Percentiles rank a stretch among this genome's conserved stretches.
These are phyloP conservation scores for Sinosuthora webbiana DNA, from an alignment of 2,113 vertebrate genomes.

Conservation along the genomic window DNA sequence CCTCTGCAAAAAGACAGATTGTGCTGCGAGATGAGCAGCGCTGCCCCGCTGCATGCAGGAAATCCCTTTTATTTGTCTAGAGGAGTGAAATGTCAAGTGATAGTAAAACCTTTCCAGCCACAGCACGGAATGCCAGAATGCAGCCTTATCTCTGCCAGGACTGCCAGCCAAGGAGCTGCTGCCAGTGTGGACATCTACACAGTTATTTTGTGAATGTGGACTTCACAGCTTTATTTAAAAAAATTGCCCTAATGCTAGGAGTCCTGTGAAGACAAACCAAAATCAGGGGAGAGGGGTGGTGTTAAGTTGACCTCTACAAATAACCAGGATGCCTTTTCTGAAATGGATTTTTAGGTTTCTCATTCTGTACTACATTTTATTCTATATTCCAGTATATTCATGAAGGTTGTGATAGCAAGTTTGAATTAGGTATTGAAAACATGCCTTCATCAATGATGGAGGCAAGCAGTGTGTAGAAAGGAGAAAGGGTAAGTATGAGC, in stretches of 20 bases:
- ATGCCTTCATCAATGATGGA: not conserved
- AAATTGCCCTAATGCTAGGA: not conserved
- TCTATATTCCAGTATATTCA: not conserved
- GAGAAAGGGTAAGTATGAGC: not conserved
- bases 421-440: not conserved
- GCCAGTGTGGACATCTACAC: not conserved
- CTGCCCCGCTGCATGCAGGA: not conserved
- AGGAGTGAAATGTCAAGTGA: not conserved
- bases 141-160: not conserved
- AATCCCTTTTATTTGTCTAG: not conserved
- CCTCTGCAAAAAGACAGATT: not conserved
- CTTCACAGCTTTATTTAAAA: not conserved
- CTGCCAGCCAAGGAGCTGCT: fast-evolving
- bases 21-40: not conserved
- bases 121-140: not conserved
- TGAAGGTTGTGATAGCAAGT: not conserved
- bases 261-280: not conserved
- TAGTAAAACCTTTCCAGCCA: not conserved
- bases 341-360: not conserved
- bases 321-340: not conserved
- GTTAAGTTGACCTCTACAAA: not conserved
- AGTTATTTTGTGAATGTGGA: not conserved
- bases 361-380: not conserved
- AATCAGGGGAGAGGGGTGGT: too few species aligned
- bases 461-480: not conserved